These are phyloP conservation scores for Dicroscelio sp. DNA, from an alignment of 2,888 invertebrate species.

Conservation along the genomic window DNA sequence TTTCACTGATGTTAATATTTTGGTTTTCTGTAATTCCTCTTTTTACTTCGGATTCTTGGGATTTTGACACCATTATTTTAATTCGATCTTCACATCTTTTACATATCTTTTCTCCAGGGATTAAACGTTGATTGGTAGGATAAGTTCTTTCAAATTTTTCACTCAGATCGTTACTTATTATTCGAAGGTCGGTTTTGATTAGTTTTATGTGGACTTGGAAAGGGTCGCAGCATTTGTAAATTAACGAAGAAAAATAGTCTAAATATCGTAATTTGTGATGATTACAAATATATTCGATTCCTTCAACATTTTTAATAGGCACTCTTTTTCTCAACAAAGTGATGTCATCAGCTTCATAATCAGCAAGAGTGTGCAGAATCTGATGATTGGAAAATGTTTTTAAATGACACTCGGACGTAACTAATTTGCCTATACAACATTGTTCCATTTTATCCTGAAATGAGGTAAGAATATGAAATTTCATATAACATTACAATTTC, in stretches of 20 bases:
- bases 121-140: conserved; percentile 27
- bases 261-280: conserved; percentile 38
- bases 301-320: conserved; percentile 22
- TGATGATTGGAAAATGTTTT: conserved; percentile 12
- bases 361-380: conserved; percentile 8
- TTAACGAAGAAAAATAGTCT: conserved; percentile 30
- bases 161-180: conserved; percentile 24
- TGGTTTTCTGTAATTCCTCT: not conserved
- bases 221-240: conserved; percentile 35
- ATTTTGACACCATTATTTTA: not conserved
- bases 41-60: not conserved
- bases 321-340: conserved; percentile 36
- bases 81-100: conserved; percentile 13
- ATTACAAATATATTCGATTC: conserved; percentile 5
- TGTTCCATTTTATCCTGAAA: conserved; percentile 36
- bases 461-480: conserved; percentile 11
- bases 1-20: not conserved
- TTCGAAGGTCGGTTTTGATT: conserved; percentile 42
- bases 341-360: conserved; percentile 23
- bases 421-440: conserved; percentile 37
- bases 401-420: conserved; percentile 23
- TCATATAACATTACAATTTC: not conserved
- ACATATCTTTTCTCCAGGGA: conserved; percentile 47
- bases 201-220: conserved; percentile 8
- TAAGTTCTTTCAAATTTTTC: conserved; percentile 7